phyloP scores from a whole-genome alignment of 2,797 vertebrate genomes.

The Chelidonichthys spinosus region DNA sequence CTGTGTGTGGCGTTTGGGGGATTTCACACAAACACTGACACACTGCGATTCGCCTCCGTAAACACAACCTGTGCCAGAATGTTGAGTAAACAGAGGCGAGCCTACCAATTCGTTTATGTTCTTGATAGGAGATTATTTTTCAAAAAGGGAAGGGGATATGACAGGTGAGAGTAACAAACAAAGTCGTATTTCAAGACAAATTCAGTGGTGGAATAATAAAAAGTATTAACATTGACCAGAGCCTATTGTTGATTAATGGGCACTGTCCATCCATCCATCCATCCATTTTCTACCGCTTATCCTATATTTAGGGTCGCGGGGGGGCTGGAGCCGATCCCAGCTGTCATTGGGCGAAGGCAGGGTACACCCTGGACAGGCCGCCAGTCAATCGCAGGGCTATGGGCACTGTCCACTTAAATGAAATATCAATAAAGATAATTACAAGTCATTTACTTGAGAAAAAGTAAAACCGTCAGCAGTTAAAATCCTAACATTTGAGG shows the following conservation, averaged over 20 bases:
- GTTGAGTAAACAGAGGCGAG: constrained; percentile 39
- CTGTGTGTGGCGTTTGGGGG: constrained; percentile 60
- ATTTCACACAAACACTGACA: constrained; percentile 70
- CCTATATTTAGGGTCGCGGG: too few relatives aligned
- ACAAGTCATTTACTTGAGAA: constrained; percentile 15
- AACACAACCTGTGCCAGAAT: constrained; percentile 66
- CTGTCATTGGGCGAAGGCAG: too few relatives aligned
- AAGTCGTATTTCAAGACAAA: constrained; percentile 9
- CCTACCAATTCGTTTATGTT: constrained; percentile 19
- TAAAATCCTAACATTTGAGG: constrained; percentile 25
- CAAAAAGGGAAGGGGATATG: constrained; percentile 10
- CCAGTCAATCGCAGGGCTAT: too few relatives aligned
- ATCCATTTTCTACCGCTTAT: too few relatives aligned
- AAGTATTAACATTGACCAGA: constrained; percentile 10
- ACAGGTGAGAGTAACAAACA: constrained; percentile 30
- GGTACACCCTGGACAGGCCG: too few relatives aligned
- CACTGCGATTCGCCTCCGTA: constrained; percentile 63
- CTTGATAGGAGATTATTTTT: constrained; percentile 28
- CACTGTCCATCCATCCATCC: too few relatives aligned
- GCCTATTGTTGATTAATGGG: constrained; percentile 22
- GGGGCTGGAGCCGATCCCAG: too few relatives aligned
- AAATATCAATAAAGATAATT: constrained; percentile 29
- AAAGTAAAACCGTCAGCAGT: constrained; percentile 1
- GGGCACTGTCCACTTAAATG: constrained; percentile 8
- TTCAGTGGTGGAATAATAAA: not conserved